Conservation (phyloP, 2,113 vertebrate species). For the Aphyosemion australe region DNA sequence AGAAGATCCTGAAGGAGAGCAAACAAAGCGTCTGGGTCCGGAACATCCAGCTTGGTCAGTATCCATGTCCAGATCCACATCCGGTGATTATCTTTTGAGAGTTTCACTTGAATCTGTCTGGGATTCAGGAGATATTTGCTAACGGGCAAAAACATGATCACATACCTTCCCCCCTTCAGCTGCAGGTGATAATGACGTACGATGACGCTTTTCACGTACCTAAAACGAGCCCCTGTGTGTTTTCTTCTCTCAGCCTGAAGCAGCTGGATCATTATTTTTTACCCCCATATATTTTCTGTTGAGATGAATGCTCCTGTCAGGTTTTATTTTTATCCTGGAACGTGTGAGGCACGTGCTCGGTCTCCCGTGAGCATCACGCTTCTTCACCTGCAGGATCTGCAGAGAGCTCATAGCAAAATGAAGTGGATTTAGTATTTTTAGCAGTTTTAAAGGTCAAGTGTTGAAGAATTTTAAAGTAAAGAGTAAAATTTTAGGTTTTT, state of each 20-base stretch:
- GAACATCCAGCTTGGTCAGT: conserved; percentile 95
- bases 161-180: no score
- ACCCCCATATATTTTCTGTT: conserved; percentile 43
- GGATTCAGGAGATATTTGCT: no score
- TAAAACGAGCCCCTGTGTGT: not conserved
- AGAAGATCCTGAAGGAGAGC: conserved; percentile 98
- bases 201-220: conserved; percentile 12
- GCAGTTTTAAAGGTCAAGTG: not conserved
- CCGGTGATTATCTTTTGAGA: no score
- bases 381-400: conserved; percentile 35
- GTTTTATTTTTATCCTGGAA: conserved; percentile 70
- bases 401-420: not conserved
- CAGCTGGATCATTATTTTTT: conserved; percentile 39
- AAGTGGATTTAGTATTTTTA: not conserved
- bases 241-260: conserved; percentile 17
- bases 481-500: not conserved
- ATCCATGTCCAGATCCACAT: not conserved
- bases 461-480: no score
- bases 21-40: conserved; percentile 98
- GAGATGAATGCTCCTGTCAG: conserved; percentile 66
- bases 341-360: conserved; percentile 56
- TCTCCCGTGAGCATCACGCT: conserved; percentile 45
- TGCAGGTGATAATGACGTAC: not conserved
- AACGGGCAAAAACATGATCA: no score
- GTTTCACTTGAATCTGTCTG: no score